Evolutionary conservation across 1,140 invertebrate species (phyloP).

Genomic region (Saccostrea cuccullata): DNA sequence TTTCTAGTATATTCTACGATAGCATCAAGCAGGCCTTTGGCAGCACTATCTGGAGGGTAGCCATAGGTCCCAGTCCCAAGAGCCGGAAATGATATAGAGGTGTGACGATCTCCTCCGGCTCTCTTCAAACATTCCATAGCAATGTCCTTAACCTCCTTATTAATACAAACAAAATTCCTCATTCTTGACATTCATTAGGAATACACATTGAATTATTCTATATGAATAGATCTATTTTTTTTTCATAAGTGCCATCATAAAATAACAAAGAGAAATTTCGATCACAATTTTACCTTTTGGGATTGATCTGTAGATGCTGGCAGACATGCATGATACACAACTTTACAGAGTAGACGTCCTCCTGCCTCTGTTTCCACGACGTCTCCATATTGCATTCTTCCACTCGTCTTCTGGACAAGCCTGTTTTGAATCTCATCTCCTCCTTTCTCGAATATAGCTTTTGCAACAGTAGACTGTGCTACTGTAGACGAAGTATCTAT

Average conservation of each 20-base stretch:
- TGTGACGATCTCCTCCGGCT: neutral
- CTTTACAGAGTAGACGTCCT: neutral
- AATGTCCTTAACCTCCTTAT: neutral
- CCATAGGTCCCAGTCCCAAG: neutral
- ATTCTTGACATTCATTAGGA: too few species aligned
- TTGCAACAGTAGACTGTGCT: neutral
- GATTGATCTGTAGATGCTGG: neutral
- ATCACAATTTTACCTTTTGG: neutral
- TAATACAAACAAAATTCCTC: too few species aligned
- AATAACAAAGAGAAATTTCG: too few species aligned
- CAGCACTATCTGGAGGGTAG: neutral
- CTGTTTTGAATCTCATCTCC: neutral
- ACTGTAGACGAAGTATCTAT: neutral
- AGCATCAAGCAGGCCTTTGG: neutral
- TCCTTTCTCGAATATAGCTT: conserved; percentile 6
- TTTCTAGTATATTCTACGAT: neutral
- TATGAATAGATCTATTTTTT: too few species aligned
- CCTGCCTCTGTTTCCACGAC: neutral
- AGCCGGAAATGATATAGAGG: neutral
- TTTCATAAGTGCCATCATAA: too few species aligned
- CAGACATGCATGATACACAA: conserved; percentile 12
- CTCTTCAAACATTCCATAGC: neutral
- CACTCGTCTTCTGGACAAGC: neutral
- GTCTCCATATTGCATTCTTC: neutral
- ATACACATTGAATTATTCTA: too few species aligned